Conservation (phyloP, 1,140 invertebrate genomes). For the Mamestra configurata region DNA sequence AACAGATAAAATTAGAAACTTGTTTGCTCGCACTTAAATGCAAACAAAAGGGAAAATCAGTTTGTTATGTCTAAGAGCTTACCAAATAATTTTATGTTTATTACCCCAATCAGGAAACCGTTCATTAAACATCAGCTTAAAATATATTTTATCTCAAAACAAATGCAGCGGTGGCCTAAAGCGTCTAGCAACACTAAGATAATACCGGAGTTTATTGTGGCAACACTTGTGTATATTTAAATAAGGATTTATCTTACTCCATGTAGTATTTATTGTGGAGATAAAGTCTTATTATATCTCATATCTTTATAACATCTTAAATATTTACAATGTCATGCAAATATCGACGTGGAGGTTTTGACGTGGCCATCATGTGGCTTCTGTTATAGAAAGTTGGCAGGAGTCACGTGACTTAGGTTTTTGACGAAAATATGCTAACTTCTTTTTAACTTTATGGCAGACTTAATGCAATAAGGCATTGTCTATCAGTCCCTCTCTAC, state of each 20-base stretch:
- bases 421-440: too few species aligned
- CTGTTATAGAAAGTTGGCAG: not conserved
- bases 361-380: not conserved
- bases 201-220: not conserved
- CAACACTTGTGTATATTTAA: constrained; percentile 7
- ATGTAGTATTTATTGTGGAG: not conserved
- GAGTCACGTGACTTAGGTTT: not conserved
- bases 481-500: too few species aligned
- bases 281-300: not conserved
- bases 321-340: constrained; percentile 11
- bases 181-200: not conserved
- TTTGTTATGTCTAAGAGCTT: not conserved
- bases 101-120: not conserved
- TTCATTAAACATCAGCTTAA: not conserved
- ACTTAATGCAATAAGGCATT: too few species aligned
- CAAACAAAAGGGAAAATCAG: not conserved
- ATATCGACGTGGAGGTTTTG: constrained; percentile 31
- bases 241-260: constrained; percentile 1
- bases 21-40: too few species aligned
- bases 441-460: too few species aligned
- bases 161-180: not conserved
- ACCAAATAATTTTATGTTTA: not conserved
- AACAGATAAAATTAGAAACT: too few species aligned
- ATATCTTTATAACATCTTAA: constrained; percentile 3
- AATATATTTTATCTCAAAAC: not conserved